Evolutionary conservation across 2,888 invertebrate species (phyloP).

Genomic region (Apotomis turbidana): DNA sequence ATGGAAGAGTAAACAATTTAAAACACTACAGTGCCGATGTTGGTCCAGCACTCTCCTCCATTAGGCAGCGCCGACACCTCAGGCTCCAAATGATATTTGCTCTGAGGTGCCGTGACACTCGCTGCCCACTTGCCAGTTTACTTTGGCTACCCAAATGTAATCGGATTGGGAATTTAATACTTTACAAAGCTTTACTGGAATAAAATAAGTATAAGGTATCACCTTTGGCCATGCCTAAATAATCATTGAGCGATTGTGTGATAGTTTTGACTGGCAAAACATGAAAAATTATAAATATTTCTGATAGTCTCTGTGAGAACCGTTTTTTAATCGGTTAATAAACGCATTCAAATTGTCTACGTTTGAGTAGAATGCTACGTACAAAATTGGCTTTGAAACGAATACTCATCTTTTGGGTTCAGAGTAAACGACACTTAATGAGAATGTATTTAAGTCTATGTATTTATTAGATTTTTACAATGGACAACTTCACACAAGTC

Average conservation of each 20-base stretch:
- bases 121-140: conserved; percentile 67
- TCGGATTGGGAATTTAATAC: conserved; percentile 39
- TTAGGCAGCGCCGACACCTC: conserved; percentile 79
- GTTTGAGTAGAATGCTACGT: too few relatives aligned
- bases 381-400: too few relatives aligned
- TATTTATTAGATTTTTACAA: too few relatives aligned
- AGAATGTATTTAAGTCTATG: too few relatives aligned
- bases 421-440: too few relatives aligned
- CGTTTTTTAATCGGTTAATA: too few relatives aligned
- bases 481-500: too few relatives aligned
- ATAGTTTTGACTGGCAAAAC: too few relatives aligned
- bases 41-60: conserved; percentile 82
- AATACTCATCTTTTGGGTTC: too few relatives aligned
- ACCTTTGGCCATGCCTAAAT: background rate
- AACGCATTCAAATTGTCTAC: too few relatives aligned
- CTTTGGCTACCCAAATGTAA: conserved; percentile 57
- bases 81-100: conserved; percentile 77
- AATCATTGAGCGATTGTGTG: background rate
- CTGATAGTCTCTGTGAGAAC: too few relatives aligned
- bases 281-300: too few relatives aligned
- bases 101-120: conserved; percentile 73
- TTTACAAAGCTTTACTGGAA: background rate
- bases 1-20: conserved; percentile 83
- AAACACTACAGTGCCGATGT: conserved; percentile 80
- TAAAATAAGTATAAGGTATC: background rate